Evolutionary conservation across 2,113 vertebrate genomes (phyloP).

Genomic region (Aspidoscelis tigris): DNA sequence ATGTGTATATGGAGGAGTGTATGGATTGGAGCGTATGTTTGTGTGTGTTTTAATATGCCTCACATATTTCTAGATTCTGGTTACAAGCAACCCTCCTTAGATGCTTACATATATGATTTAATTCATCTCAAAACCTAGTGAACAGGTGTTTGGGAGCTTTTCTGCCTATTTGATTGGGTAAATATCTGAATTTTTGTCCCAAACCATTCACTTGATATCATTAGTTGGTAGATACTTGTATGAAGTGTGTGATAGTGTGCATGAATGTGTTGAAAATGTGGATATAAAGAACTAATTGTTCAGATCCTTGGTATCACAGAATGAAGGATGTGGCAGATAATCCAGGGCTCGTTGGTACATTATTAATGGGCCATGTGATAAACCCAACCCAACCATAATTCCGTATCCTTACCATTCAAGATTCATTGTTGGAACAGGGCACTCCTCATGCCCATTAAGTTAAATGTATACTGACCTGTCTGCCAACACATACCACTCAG

Average conservation of each 20-base stretch:
- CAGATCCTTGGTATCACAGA: not conserved
- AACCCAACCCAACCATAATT: not conserved
- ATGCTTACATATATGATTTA: not conserved
- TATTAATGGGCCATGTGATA: too few relatives aligned
- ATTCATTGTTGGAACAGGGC: not conserved
- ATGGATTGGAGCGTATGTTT: not conserved
- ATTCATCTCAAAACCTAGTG: not conserved
- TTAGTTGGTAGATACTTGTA: conserved; percentile 49
- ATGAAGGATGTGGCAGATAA: not conserved
- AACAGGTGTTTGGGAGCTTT: not conserved
- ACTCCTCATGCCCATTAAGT: not conserved
- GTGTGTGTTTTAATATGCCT: conserved; percentile 24
- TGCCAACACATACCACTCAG: not conserved
- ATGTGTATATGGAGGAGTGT: conserved; percentile 39
- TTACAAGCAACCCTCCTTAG: not conserved
- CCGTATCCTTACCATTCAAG: not conserved
- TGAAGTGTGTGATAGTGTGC: conserved; percentile 65
- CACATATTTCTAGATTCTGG: not conserved
- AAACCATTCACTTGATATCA: not conserved
- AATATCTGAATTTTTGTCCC: not conserved
- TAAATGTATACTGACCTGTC: not conserved
- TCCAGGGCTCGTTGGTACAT: not conserved
- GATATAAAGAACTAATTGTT: not conserved
- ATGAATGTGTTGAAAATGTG: conserved; percentile 24
- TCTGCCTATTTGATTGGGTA: not conserved